These are phyloP conservation scores for Ctenopoma kingsleyae DNA, from an alignment of 2,797 vertebrate genomes.

Conservation along the genomic window DNA sequence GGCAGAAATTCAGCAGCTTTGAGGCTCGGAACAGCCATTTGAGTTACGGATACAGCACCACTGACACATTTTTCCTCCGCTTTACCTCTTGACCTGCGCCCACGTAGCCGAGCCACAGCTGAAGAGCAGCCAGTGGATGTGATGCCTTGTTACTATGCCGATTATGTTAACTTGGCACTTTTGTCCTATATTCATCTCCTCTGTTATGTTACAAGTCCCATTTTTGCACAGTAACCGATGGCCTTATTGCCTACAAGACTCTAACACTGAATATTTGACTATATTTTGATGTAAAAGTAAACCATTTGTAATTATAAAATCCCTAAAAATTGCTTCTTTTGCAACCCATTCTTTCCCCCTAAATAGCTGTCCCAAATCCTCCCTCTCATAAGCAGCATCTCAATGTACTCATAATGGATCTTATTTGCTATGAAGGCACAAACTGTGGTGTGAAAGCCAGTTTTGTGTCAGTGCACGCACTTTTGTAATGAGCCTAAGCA, in stretches of 20 bases:
- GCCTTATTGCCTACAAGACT: constrained; percentile 8
- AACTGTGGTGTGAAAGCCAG: constrained; percentile 13
- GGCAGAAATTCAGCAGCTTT: constrained; percentile 22
- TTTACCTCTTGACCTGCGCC: constrained; percentile 44
- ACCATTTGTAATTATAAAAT: constrained; percentile 28
- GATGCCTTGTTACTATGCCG: constrained; percentile 36
- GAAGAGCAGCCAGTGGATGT: constrained; percentile 35
- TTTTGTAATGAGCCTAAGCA: constrained; percentile 45
- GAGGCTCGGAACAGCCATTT: constrained; percentile 18
- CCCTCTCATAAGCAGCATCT: constrained; percentile 15
- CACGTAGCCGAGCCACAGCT: constrained; percentile 13
- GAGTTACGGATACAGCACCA: constrained; percentile 10
- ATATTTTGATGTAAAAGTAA: constrained; percentile 6
- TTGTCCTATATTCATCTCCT: constrained; percentile 9
- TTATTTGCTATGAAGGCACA: constrained; percentile 49
- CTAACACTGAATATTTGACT: background rate
- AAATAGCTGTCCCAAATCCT: constrained; percentile 37
- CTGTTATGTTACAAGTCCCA: background rate
- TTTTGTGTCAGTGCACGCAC: constrained; percentile 30
- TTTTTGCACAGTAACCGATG: background rate
- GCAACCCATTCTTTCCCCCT: background rate
- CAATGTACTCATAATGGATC: constrained; percentile 21
- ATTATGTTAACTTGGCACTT: constrained; percentile 15
- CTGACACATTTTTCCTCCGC: constrained; percentile 39
- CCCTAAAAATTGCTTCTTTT: constrained; percentile 19